These are phyloP conservation scores for Phyllopteryx taeniolatus DNA, from an alignment of 2,113 vertebrate genomes.

Conservation along the genomic window DNA sequence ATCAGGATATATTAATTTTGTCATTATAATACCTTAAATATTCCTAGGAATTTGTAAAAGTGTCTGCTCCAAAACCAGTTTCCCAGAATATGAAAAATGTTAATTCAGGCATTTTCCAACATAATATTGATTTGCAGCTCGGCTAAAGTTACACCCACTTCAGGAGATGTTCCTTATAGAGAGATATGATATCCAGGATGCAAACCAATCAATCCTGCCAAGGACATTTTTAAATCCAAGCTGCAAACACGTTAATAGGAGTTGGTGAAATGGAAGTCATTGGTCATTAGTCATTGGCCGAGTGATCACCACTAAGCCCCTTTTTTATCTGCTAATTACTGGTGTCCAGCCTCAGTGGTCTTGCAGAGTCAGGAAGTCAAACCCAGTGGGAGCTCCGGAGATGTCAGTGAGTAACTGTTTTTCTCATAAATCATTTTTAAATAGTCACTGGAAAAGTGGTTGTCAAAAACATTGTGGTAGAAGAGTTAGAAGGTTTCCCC, in stretches of 20 bases:
- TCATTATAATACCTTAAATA: background rate
- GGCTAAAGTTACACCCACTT: background rate
- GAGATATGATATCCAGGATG: background rate
- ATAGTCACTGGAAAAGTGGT: slow-evolving; percentile 16
- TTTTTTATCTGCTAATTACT: slow-evolving; percentile 38
- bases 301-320: slow-evolving; percentile 18
- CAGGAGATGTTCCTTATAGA: background rate
- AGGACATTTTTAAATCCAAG: slow-evolving; percentile 29
- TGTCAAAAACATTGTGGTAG: slow-evolving; percentile 14
- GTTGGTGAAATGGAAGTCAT: slow-evolving; percentile 40
- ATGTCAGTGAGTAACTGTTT: background rate
- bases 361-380: slow-evolving; percentile 32
- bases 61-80: background rate
- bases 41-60: background rate
- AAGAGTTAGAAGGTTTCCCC: slow-evolving; percentile 1
- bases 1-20: background rate
- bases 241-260: slow-evolving; percentile 24
- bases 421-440: background rate
- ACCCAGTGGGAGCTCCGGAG: slow-evolving; percentile 23
- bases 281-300: slow-evolving; percentile 43
- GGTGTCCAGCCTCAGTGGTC: slow-evolving; percentile 24
- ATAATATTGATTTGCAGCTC: background rate
- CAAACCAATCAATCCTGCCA: slow-evolving; percentile 1
- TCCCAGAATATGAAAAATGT: background rate
- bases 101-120: background rate